Evolutionary conservation across 2,888 invertebrate genomes (phyloP), one percentile per base, ranked within the genome.

Genomic region (Cheilosia scutellata): DNA sequence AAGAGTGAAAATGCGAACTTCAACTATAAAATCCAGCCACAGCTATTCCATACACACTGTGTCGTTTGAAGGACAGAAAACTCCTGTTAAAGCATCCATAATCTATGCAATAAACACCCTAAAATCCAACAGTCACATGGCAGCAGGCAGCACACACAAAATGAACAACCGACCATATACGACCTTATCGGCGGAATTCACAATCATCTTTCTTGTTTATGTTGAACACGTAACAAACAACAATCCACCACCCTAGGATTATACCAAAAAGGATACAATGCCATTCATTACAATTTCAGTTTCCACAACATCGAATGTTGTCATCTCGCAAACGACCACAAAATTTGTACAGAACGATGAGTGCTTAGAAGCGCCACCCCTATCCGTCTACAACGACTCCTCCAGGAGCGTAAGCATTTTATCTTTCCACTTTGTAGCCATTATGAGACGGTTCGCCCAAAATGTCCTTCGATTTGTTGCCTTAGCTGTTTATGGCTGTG

Each of bases 391-490:
- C 33, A 3, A 2, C 33, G 42, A 47, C 40, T 37, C 60, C 31
- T 42, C 65, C 3, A 25, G 71, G 60, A 80, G 49, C 49, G 53
- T 60, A 53, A 80, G 76, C 75, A 76, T 66, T 80, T 79, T 75
- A 65, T 79, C 74, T 70, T 79, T 75, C 79, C 75, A 76, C 66
- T 80, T 80, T 66, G 70, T 66, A 55, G 66, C 70, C 47, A 71
- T 71, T 75, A 80, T 63, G 63, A 57, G 71, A 63, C 62, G 60
- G 66, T 66, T 75, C 49, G 55, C n/a, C 57, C 70, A 29, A 65
- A 86, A 70, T 76, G 33, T 76, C 79, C 76, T 71, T 76, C 75
- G 70, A 75, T 79, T 74, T 84, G 70, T 58, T 82, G 76, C 42
- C 57, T n/a, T 49, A 25, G 16, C 55, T 55, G 20, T 16, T 74